Evolutionary conservation across 2,888 invertebrate genomes (phyloP), one percentile per base, ranked within the genome.

Genomic region (Oxystoma pomonae): DNA sequence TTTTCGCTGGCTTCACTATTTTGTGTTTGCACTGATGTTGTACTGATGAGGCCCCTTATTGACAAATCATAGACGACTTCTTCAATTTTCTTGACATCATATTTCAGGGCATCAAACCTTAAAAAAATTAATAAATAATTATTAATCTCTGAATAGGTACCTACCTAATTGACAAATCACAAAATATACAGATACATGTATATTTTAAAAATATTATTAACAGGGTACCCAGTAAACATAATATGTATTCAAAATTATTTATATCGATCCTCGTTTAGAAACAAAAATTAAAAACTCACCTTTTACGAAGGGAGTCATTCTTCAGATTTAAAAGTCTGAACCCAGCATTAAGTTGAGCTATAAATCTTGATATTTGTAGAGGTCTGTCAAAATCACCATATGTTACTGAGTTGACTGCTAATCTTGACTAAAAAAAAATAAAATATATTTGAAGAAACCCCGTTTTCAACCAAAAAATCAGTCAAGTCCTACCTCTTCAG

Each of bases 81-180:
- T 76, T 96, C 96, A 16, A 96, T 92, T 79, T 96, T 96, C 80
- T 96, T 96, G 19, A 96, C 90, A 75, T 96, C 95, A 75, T 96
- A 96, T 69, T 96, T 92, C 1, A 96, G 81, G 0, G 87, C 90
- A 81, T 96, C 96, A 73, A 91, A 96, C 16, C 35, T 35, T 7
- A 35, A 35, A 35, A 35, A 35, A 35, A 35, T 7, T 35, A 7
- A 35, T 35, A 7, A 35, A 3, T 7, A 35, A 35, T 35, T 35
- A 7, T 35, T 7, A 35, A n/a, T n/a, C n/a, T n/a, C n/a, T n/a
- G n/a, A n/a, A n/a, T n/a, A n/a, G n/a, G n/a, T n/a, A n/a, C n/a
- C n/a, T n/a, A n/a, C n/a, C n/a, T n/a, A n/a, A n/a, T n/a, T n/a
- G n/a, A n/a, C n/a, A n/a, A n/a, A n/a, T n/a, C n/a, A n/a, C n/a